Conservation (phyloP, 2,113 vertebrate species). For the Psophia crepitans region DNA sequence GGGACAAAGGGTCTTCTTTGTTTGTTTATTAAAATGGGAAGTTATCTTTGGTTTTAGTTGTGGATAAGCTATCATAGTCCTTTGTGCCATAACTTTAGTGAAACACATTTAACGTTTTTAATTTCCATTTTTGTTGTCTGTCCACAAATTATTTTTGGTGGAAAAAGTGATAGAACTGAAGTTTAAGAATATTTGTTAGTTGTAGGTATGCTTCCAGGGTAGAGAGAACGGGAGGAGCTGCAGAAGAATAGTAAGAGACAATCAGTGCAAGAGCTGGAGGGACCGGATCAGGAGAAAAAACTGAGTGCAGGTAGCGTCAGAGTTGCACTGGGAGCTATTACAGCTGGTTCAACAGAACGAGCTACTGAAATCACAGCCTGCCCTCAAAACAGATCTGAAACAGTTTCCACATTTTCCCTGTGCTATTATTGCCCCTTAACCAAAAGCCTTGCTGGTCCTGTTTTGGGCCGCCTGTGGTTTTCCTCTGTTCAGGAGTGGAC, state of each 20-base stretch:
- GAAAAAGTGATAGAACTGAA: background rate
- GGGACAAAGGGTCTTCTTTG: background rate
- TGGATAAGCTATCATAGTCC: background rate
- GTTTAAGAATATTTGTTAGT: background rate
- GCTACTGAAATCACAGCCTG: background rate
- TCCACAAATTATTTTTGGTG: background rate
- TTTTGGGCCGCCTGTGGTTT: background rate
- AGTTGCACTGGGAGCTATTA: background rate
- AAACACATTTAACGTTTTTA: background rate
- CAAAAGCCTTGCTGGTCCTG: background rate
- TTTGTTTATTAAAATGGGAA: background rate
- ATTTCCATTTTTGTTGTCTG: background rate
- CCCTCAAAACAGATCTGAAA: background rate
- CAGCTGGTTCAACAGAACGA: background rate
- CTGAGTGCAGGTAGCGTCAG: fast-evolving
- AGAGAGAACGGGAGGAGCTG: background rate
- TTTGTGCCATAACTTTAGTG: background rate
- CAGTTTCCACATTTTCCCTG: background rate
- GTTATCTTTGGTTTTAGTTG: background rate
- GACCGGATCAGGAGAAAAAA: background rate
- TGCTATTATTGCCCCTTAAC: background rate
- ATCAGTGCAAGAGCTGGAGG: background rate
- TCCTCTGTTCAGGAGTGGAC: background rate
- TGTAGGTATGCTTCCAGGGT: background rate
- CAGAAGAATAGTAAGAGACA: background rate